Conservation (phyloP, 2,113 vertebrate species). For the Chloropsis cyanopogon region DNA sequence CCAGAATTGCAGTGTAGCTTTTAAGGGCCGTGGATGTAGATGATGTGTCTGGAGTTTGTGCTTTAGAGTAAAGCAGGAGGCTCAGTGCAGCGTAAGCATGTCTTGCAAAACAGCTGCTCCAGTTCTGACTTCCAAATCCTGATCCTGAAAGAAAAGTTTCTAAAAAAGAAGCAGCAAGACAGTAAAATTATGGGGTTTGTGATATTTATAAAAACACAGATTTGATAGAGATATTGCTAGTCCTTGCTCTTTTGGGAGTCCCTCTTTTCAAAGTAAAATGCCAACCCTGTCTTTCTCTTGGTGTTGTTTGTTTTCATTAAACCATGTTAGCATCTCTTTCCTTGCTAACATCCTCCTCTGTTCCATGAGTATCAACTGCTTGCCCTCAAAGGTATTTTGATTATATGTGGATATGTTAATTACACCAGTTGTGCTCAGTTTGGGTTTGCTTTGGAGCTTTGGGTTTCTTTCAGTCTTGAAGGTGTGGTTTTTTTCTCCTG, state of each 20-base stretch:
- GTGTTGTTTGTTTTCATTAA: conserved; percentile 7
- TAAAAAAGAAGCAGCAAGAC: background rate
- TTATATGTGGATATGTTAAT: background rate
- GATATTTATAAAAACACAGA: background rate
- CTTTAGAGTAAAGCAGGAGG: background rate
- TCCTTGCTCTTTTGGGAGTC: background rate
- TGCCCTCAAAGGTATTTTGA: background rate
- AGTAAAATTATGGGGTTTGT: background rate
- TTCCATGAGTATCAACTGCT: background rate
- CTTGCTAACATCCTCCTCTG: background rate
- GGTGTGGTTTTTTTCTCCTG: background rate
- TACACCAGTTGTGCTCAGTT: background rate
- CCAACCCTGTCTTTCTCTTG: background rate
- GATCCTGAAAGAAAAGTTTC: background rate
- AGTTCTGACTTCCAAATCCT: background rate
- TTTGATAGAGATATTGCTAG: background rate
- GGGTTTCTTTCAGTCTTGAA: background rate
- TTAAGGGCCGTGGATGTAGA: background rate
- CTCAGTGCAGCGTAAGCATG: background rate
- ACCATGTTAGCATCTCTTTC: background rate
- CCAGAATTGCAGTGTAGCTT: background rate
- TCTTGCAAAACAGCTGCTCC: background rate
- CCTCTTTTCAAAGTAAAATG: background rate
- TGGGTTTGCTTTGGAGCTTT: conserved; percentile 11
- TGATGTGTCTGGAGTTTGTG: background rate